phyloP scores from a whole-genome alignment of 2,888 invertebrate genomes.

The Leptinotarsa rubiginosa region DNA sequence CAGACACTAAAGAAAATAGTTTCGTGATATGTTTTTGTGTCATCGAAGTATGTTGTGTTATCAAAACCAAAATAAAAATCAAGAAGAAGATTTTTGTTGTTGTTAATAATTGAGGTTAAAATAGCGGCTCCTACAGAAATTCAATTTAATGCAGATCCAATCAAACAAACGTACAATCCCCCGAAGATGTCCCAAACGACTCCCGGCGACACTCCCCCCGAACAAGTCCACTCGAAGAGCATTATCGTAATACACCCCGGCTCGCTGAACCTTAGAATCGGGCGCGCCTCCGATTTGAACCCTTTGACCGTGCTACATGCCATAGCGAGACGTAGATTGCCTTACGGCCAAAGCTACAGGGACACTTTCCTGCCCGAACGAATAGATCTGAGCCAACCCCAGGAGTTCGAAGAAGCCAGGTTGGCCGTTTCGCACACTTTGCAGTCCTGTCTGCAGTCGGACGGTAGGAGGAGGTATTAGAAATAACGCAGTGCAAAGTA shows the following conservation, averaged over 20 bases:
- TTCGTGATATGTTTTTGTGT: no score
- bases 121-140: not conserved
- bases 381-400: constrained; percentile 74
- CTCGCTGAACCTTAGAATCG: constrained; percentile 88
- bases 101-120: no score
- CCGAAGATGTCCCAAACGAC: constrained; percentile 42
- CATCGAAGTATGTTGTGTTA: no score
- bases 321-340: constrained; percentile 77
- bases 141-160: not conserved
- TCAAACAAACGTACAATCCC: not conserved
- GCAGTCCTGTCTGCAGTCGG: constrained; percentile 87
- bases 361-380: constrained; percentile 73
- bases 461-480: constrained; percentile 76
- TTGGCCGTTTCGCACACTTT: constrained; percentile 86
- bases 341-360: constrained; percentile 60
- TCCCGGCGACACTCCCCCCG: constrained; percentile 46
- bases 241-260: constrained; percentile 96
- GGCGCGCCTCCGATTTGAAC: constrained; percentile 89
- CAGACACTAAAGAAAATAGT: no score
- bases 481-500: no score
- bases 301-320: constrained; percentile 89
- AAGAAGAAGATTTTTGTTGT: no score
- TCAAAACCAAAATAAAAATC: no score
- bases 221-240: constrained; percentile 80
- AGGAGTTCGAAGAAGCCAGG: constrained; percentile 86